These are phyloP conservation scores for Xenopus petersii DNA, from an alignment of 2,797 vertebrate genomes.

Conservation along the genomic window DNA sequence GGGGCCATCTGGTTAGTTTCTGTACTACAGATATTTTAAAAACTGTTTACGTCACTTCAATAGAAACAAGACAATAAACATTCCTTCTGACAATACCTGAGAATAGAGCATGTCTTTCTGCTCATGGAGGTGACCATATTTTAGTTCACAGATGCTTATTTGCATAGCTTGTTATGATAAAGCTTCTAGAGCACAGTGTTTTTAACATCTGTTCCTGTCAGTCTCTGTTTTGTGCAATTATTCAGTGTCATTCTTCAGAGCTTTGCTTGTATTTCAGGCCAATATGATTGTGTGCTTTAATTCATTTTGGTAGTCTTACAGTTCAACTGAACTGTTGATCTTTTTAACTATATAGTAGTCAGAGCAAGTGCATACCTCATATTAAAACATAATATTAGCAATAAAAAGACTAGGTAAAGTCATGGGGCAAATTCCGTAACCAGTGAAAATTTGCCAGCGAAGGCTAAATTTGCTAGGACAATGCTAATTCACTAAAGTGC, in stretches of 20 bases:
- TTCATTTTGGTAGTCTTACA: constrained; percentile 21
- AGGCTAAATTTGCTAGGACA: too few relatives aligned
- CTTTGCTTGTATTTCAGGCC: constrained; percentile 30
- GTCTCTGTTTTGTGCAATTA: constrained; percentile 35
- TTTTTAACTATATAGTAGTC: background rate
- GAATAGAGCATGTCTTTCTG: background rate
- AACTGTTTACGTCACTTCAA: too few relatives aligned
- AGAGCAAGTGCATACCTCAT: too few relatives aligned
- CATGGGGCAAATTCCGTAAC: too few relatives aligned
- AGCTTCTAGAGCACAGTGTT: constrained; percentile 36
- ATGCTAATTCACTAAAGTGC: too few relatives aligned
- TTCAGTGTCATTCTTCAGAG: constrained; percentile 39
- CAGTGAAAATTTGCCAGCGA: too few relatives aligned
- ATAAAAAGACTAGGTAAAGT: too few relatives aligned
- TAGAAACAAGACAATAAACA: too few relatives aligned
- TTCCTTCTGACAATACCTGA: too few relatives aligned
- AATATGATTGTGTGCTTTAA: constrained; percentile 34
- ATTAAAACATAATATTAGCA: too few relatives aligned
- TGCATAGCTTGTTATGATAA: constrained; percentile 40
- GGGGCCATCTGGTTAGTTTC: too few relatives aligned
- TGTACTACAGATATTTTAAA: too few relatives aligned
- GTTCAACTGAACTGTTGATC: constrained; percentile 18
- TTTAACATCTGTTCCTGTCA: constrained; percentile 44
- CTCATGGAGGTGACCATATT: constrained; percentile 27
- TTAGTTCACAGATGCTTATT: constrained; percentile 39